phyloP scores from a whole-genome alignment of 2,797 vertebrate species.

The Eulemur mongoz region DNA sequence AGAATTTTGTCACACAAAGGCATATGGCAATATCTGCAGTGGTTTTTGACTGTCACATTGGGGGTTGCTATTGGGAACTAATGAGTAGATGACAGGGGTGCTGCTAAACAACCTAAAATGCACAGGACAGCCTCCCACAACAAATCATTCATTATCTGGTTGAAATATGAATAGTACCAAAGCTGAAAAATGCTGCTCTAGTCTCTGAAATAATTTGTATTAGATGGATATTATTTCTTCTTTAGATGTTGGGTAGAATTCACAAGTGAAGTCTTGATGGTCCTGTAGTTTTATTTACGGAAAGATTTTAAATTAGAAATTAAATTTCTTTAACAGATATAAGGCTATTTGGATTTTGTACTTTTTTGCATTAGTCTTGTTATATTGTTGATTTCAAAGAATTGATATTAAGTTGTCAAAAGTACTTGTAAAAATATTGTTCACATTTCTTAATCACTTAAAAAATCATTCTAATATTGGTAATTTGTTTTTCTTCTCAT shows the following conservation, averaged over 20 bases:
- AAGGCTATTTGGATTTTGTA: neutral
- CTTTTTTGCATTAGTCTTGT: neutral
- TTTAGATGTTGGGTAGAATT: neutral
- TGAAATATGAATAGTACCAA: neutral
- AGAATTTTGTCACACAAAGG: neutral
- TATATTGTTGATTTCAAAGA: neutral
- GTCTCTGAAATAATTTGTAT: neutral
- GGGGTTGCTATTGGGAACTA: neutral
- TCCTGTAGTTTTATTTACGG: neutral
- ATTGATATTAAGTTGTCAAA: neutral
- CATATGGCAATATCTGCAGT: neutral
- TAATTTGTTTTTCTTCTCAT: neutral
- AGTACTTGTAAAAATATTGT: neutral
- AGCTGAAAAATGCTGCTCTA: neutral
- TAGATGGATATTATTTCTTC: neutral
- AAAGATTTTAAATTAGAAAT: neutral
- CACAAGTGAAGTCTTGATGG: neutral
- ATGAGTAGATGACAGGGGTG: neutral
- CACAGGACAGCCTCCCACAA: neutral
- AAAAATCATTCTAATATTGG: neutral
- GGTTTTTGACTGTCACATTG: neutral
- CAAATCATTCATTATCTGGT: neutral
- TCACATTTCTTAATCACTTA: neutral
- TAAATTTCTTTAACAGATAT: neutral
- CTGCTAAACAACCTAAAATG: neutral